Base-by-base conservation (phyloP, 1,140 invertebrate species). In the Drosophila kohkoa region DNA sequence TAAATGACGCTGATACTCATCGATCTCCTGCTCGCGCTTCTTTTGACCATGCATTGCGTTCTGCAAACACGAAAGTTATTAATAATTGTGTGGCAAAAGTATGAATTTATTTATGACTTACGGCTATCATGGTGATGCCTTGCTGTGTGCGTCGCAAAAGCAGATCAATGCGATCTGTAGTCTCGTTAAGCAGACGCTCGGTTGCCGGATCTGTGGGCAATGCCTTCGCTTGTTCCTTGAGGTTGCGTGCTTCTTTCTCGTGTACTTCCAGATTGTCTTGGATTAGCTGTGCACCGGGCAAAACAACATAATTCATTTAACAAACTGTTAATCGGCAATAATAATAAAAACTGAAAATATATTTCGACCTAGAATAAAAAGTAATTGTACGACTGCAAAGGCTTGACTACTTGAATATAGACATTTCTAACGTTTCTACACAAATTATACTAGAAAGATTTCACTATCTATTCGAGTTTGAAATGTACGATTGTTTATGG, bases 1-100 rank as follows among this genome's bases (percentile, higher is more conserved):
- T 41, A 96, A 93, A 79, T 95, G 93, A 54, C 92, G 82, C 89
- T 94, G 94, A 75, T 96, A 96, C 43, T 93, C 76, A 16, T 93
- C 80, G 7, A 96, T 91, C 86, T 96, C 94, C 71, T 94, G 80
- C 30, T 94, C 91, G n/a, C 94, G 93, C 77, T 93, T 93, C 69
- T 94, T 93, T 75, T 94, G 94, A 0, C 91, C 91, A 58, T 92
- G 93, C 74, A 93, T 93, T 35, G 95, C 94, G 67, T 92, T 92
- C 93, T 94, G 83, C 25, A 16, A 43, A 67, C 0, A 5, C 32
- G 1, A 6, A 5, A 43, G n/a, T 51, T 7, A 30, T 67, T 16
- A 35, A 1, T 1, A 15, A 1, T 16, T 38, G n/a, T 6, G 20
- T 25, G 20, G 3, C 20, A 25, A 25, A 4, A 25, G 30, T 6